A percentile compares a stretch with the other conserved stretches of the same genome.
Conservation (phyloP, 2,113 vertebrate species). For the Falcunculus frontatus region DNA sequence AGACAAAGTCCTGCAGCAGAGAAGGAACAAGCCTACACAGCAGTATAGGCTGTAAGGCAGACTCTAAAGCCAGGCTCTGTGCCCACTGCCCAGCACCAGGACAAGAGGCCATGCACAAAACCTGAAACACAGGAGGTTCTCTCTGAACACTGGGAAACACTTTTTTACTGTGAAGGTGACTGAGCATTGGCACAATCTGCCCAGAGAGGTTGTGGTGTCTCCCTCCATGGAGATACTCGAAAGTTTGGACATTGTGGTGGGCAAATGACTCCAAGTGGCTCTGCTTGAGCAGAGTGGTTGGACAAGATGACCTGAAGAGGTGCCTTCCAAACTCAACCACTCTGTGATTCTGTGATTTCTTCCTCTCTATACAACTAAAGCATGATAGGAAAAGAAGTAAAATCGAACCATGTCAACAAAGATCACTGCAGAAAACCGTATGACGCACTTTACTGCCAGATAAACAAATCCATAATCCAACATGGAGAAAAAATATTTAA, state of each 20-base stretch:
- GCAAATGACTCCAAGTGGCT: neutral
- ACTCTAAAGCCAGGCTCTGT: neutral
- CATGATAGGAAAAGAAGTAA: neutral
- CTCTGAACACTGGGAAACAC: neutral
- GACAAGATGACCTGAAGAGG: neutral
- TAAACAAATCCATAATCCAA: neutral
- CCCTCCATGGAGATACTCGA: neutral
- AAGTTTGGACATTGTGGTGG: neutral
- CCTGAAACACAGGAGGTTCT: fast-evolving
- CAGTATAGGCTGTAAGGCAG: neutral
- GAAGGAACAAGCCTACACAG: neutral
- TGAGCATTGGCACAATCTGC: neutral
- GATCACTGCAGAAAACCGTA: neutral
- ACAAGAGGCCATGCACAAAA: neutral
- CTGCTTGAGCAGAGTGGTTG: neutral
- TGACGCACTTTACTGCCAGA: neutral
- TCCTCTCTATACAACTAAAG: neutral
- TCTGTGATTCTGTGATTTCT: neutral
- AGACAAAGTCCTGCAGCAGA: neutral
- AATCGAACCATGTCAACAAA: neutral
- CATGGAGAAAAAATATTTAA: neutral
- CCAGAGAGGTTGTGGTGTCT: neutral
- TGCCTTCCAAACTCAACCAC: neutral
- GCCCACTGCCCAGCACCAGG: neutral
- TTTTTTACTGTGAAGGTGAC: neutral